Percentiles rank a stretch among this genome's conserved stretches.
phyloP scores from a whole-genome alignment of 1,140 invertebrate species.

The Bombus balteatus region DNA sequence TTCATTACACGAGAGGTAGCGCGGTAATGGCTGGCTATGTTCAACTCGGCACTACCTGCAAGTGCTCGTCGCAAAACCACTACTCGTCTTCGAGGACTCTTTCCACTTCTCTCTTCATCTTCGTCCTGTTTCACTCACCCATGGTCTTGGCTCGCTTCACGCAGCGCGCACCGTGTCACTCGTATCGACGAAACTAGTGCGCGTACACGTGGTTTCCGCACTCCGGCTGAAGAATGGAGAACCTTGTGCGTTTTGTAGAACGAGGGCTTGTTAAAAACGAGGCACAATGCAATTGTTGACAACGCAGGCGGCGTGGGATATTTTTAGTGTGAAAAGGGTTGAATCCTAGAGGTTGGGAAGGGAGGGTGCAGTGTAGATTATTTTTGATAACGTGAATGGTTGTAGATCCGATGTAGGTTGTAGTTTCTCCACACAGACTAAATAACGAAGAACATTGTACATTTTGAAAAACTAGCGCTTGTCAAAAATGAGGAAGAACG shows the following conservation, averaged over 20 bases:
- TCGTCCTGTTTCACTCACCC: background rate
- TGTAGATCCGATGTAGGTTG: no score
- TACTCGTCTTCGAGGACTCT: conserved; percentile 57
- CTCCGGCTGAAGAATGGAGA: background rate
- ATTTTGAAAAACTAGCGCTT: background rate
- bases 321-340: no score
- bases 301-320: background rate
- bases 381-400: no score
- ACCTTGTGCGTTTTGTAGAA: background rate
- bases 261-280: background rate
- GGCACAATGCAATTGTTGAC: background rate
- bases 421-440: no score
- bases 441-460: no score
- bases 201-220: background rate
- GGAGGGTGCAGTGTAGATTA: no score
- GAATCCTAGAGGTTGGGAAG: no score
- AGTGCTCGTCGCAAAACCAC: conserved; percentile 49
- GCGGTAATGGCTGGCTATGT: conserved; percentile 55
- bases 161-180: background rate
- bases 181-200: conserved; percentile 17
- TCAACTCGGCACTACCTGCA: conserved; percentile 35
- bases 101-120: background rate
- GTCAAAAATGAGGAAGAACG: background rate
- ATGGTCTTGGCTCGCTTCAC: background rate
- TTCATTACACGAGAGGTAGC: conserved; percentile 56